These are phyloP conservation scores for Enteromius fasciolatus DNA, from an alignment of 2,797 vertebrate genomes.

Conservation along the genomic window DNA sequence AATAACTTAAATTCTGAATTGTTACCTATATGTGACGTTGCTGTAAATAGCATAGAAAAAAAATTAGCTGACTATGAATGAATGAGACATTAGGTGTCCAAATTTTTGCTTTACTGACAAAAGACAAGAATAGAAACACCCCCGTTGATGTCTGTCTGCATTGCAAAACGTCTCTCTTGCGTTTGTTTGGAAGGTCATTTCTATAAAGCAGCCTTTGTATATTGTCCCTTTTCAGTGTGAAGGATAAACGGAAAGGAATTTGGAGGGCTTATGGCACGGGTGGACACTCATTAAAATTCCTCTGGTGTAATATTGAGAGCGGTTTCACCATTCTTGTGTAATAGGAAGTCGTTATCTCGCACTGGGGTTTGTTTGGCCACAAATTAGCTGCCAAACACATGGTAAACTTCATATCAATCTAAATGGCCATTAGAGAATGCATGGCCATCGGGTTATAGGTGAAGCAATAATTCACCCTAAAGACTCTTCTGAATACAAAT, in stretches of 20 bases:
- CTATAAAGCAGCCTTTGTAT: constrained; percentile 7
- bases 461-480: constrained; percentile 36
- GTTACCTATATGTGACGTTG: constrained; percentile 13
- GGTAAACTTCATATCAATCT: constrained; percentile 36
- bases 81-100: constrained; percentile 34
- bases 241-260: constrained; percentile 9
- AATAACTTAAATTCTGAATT: not conserved
- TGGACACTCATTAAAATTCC: constrained; percentile 34
- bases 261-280: not conserved
- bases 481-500: constrained; percentile 51
- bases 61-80: constrained; percentile 51
- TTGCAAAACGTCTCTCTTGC: constrained; percentile 19
- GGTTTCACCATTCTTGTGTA: constrained; percentile 25
- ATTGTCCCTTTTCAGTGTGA: not conserved
- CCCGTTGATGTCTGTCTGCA: constrained; percentile 3
- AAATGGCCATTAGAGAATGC: constrained; percentile 44
- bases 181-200: constrained; percentile 23
- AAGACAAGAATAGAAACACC: constrained; percentile 43
- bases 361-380: constrained; percentile 24
- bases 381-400: constrained; percentile 44
- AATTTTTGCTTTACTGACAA: constrained; percentile 44
- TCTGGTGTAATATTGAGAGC: constrained; percentile 21
- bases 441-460: constrained; percentile 30
- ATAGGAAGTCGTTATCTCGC: constrained; percentile 19
- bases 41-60: constrained; percentile 24